Percentiles rank a stretch among this genome's conserved stretches.
Evolutionary conservation across 2,113 vertebrate genomes (phyloP).

Genomic region (Phalacrocorax aristotelis): DNA sequence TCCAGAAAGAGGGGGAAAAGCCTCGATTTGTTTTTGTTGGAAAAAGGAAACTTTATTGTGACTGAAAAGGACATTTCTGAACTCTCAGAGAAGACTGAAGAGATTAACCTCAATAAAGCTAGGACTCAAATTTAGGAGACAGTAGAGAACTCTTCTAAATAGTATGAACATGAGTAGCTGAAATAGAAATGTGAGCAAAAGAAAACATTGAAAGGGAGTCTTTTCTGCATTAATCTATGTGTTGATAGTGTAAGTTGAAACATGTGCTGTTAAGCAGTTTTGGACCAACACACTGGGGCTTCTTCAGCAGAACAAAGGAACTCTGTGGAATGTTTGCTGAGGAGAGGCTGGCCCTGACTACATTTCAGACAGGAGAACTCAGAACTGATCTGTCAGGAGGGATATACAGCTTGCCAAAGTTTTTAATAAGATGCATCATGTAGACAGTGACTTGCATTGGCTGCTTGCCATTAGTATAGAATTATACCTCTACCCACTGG

Average conservation of each 20-base stretch:
- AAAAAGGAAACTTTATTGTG: background rate
- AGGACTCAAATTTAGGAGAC: background rate
- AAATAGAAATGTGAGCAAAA: background rate
- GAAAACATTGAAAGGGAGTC: background rate
- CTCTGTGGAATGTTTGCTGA: background rate
- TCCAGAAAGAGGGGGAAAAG: background rate
- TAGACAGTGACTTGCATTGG: background rate
- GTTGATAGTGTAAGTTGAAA: background rate
- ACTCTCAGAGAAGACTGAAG: background rate
- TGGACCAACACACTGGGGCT: background rate
- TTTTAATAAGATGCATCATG: background rate
- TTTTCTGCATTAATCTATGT: background rate
- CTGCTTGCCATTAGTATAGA: background rate
- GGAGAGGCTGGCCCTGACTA: background rate
- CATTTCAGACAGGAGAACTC: background rate
- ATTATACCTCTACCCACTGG: background rate
- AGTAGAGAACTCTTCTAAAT: background rate
- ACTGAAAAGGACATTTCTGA: background rate
- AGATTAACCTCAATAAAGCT: background rate
- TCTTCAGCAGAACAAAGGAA: background rate
- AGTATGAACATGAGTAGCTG: background rate
- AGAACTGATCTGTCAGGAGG: background rate
- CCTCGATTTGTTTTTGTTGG: background rate
- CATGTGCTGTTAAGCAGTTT: background rate
- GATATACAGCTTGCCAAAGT: background rate